Evolutionary conservation across 2,797 vertebrate genomes (phyloP), one percentile per base, ranked within the genome.

Genomic region (Siniperca obscura): DNA sequence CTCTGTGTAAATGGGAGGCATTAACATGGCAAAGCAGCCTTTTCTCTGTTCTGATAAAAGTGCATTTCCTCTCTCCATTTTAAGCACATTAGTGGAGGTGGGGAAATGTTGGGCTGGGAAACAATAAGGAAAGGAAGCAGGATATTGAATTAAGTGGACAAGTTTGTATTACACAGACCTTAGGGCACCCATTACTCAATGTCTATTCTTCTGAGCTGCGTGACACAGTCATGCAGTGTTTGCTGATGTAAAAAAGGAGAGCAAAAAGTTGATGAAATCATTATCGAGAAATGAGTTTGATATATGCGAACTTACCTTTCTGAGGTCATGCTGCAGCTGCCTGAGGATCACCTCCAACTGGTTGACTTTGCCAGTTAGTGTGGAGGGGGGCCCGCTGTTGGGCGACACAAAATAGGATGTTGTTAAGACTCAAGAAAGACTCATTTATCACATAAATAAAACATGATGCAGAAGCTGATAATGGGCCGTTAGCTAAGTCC

Each of bases 331-430:
- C 92, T 99, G 98, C 75, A 99, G 95, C 81, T 99, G 98, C 75
- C 97, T 95, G 77, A 99, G 97, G 89, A 99, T 97, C 88, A 98
- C 92, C 94, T 99, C 98, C 83, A 99, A 94, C 91, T 99, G 98
- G 91, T 99, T 99, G 80, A 99, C 98, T 95, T 99, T 99, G 57
- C 98, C 98, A 3, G 98, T 99, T 67, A 99, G 95, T 0, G 97
- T 97, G 59, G 97, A 96, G 0, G 98, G 96, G 57, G 96, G 90
- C 36, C 95, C 91, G 69, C 95, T 96, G 79, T 92, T 95, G 82
- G 34, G 77, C 21, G 27, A 76, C 48, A 88, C 65, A 60, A 66
- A 68, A 70, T 3, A 56, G 1, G 34, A 62, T 3, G 40, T 16
- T 44, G 34, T 55, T 71, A 34, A 12, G 5, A 64, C 34, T 25